Conservation (phyloP, 2,113 vertebrate genomes). For the Mesoclemmys tuberculata region DNA sequence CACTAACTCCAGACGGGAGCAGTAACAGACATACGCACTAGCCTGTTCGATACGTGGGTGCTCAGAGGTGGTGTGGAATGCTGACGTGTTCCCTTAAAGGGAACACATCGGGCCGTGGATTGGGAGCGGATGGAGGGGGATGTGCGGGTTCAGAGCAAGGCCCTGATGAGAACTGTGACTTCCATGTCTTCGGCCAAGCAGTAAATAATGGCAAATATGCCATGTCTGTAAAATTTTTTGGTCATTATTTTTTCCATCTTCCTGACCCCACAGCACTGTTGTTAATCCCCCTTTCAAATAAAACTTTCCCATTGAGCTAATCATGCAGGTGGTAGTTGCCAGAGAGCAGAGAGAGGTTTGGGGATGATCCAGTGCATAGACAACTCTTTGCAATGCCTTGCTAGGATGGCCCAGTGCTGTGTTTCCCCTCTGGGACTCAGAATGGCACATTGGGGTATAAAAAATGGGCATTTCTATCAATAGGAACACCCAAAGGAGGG, state of each 20-base stretch:
- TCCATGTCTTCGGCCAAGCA: background rate
- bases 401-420: rapidly evolving
- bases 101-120: background rate
- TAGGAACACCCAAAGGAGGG: background rate
- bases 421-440: background rate
- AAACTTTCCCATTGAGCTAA: background rate
- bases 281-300: background rate
- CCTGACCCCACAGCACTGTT: background rate
- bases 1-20: background rate
- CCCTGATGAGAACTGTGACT: background rate
- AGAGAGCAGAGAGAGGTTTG: background rate
- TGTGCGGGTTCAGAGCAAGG: background rate
- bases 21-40: background rate
- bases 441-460: background rate
- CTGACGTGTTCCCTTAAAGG: background rate
- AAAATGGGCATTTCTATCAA: background rate
- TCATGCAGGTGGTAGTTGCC: background rate
- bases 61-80: background rate
- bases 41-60: background rate
- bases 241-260: background rate
- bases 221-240: background rate
- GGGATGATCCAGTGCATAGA: background rate
- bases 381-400: background rate
- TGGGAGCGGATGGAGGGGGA: background rate
- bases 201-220: background rate